Conservation (phyloP, 2,888 invertebrate genomes). For the Scaptomyza polygonia region DNA sequence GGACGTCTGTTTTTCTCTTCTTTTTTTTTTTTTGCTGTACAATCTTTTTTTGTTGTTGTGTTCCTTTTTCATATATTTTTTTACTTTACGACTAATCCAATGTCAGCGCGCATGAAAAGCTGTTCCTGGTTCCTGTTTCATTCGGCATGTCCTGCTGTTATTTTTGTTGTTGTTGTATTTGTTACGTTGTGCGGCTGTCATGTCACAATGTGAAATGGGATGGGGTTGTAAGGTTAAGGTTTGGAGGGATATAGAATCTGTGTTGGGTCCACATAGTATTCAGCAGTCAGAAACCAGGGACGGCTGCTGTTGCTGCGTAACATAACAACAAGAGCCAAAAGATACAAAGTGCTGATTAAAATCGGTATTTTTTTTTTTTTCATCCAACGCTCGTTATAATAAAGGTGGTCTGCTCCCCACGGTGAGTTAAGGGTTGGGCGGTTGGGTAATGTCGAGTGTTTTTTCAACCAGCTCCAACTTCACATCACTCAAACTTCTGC, state of each 20-base stretch:
- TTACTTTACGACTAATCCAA: slow-evolving; percentile 65
- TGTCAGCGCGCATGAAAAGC: slow-evolving; percentile 69
- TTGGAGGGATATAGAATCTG: slow-evolving; percentile 17
- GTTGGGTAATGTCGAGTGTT: slow-evolving; percentile 19
- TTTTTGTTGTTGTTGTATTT: slow-evolving; percentile 43
- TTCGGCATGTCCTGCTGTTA: slow-evolving; percentile 25
- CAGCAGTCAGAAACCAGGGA: slow-evolving; percentile 13
- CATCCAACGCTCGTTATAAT: slow-evolving; percentile 58
- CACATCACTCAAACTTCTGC: slow-evolving; percentile 63
- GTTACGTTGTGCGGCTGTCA: slow-evolving; percentile 60
- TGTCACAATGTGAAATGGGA: slow-evolving; percentile 4
- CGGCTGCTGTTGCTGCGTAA: slow-evolving; percentile 45
- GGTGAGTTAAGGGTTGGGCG: slow-evolving; percentile 10
- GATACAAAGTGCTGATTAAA: slow-evolving; percentile 79
- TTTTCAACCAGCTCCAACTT: slow-evolving; percentile 21
- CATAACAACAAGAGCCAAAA: slow-evolving; percentile 52
- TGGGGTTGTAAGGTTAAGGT: slow-evolving; percentile 1
- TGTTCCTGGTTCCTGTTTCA: slow-evolving; percentile 41
- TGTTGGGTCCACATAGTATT: slow-evolving; percentile 10
- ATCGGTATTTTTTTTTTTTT: slow-evolving; percentile 41
- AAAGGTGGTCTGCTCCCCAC: slow-evolving; percentile 40
- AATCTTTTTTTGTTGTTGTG: slow-evolving; percentile 21
- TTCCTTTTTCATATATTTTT: slow-evolving; percentile 57
- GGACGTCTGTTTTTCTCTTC: slow-evolving; percentile 20
- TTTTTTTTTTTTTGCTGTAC: slow-evolving; percentile 8